Percentiles rank a stretch among this genome's conserved stretches.
phyloP scores from a whole-genome alignment of 2,888 invertebrate species.

The Notocelia uddmanniana region DNA sequence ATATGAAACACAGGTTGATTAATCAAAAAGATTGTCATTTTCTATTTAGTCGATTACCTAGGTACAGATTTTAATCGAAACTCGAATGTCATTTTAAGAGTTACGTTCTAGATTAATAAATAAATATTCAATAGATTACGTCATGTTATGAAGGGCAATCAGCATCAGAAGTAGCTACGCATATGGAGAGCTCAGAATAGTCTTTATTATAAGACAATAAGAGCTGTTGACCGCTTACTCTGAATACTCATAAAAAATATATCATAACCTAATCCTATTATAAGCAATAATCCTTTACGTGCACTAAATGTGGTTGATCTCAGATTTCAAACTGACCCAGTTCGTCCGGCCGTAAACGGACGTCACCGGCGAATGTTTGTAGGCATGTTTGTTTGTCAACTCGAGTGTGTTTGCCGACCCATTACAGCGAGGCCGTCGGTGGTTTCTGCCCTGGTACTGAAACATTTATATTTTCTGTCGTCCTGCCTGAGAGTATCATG shows the following conservation, averaged over 20 bases:
- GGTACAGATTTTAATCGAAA: too few relatives aligned
- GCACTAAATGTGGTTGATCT: constrained; percentile 50
- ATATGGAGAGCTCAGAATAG: too few relatives aligned
- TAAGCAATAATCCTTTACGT: constrained; percentile 8
- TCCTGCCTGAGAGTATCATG: not conserved
- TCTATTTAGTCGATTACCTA: too few relatives aligned
- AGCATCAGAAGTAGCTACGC: too few relatives aligned
- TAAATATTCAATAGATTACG: too few relatives aligned
- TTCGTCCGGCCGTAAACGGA: constrained; percentile 56
- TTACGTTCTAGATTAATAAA: too few relatives aligned
- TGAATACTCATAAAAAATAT: not conserved
- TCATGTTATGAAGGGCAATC: too few relatives aligned
- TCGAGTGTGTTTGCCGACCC: constrained; percentile 72
- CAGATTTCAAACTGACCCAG: constrained; percentile 57
- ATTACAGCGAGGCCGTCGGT: constrained; percentile 72
- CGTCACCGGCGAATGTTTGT: constrained; percentile 58
- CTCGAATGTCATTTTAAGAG: too few relatives aligned
- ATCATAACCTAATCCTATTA: constrained; percentile 21
- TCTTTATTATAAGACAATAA: too few relatives aligned
- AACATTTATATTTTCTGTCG: constrained; percentile 43
- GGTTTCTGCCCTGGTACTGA: constrained; percentile 52
- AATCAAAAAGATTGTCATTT: too few relatives aligned
- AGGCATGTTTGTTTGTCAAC: constrained; percentile 67
- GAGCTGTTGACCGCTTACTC: too few relatives aligned
- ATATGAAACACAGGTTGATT: too few relatives aligned